phyloP scores from a whole-genome alignment of 2,888 invertebrate species.

The Pedicia rivosa region DNA sequence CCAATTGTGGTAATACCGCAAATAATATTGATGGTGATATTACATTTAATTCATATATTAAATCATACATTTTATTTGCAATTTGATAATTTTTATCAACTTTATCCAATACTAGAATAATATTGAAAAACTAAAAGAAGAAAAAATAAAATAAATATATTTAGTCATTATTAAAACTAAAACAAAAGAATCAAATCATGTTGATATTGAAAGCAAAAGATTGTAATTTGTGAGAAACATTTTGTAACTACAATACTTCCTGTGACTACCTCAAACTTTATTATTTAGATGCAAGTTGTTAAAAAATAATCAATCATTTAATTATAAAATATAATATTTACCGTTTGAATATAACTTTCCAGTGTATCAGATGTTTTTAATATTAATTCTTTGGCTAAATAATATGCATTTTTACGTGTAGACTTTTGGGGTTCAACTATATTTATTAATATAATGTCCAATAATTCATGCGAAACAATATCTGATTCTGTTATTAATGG shows the following conservation, averaged over 20 bases:
- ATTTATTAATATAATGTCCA: conserved; percentile 86
- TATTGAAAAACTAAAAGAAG: conserved; percentile 75
- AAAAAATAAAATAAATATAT: background rate
- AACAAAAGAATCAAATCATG: too few relatives aligned
- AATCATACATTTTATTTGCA: conserved; percentile 77
- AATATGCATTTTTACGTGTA: conserved; percentile 76
- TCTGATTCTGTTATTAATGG: conserved; percentile 93
- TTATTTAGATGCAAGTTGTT: too few relatives aligned
- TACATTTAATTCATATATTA: conserved; percentile 90
- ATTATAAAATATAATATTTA: conserved; percentile 41
- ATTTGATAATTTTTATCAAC: conserved; percentile 67
- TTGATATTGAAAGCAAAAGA: too few relatives aligned
- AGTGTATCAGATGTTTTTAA: conserved; percentile 82
- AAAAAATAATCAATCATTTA: too few relatives aligned
- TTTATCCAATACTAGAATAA: conserved; percentile 83
- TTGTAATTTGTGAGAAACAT: too few relatives aligned
- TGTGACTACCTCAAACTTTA: too few relatives aligned
- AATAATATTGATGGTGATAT: conserved; percentile 77
- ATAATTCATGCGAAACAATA: conserved; percentile 80
- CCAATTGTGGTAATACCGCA: conserved; percentile 83
- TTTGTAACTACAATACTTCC: too few relatives aligned
- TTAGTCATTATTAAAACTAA: too few relatives aligned
- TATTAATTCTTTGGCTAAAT: conserved; percentile 81
- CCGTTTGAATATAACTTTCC: conserved; percentile 87
- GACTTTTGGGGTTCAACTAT: conserved; percentile 88